A percentile compares a stretch with the other conserved stretches of the same genome.
Conservation (phyloP, 2,797 vertebrate species). For the Mormyrus proboscirostris region DNA sequence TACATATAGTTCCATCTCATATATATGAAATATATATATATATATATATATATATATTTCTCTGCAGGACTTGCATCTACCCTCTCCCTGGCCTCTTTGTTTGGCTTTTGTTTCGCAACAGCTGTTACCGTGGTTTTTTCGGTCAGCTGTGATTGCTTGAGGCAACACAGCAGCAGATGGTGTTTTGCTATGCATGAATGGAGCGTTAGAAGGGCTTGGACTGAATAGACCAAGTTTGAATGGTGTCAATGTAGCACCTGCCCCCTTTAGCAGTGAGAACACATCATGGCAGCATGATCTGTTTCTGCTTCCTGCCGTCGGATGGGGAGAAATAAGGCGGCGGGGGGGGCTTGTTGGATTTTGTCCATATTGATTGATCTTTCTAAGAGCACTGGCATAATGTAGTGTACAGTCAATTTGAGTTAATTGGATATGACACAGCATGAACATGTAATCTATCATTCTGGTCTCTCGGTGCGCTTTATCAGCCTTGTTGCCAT, state of each 20-base stretch:
- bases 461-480: slow-evolving; percentile 72
- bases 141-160: slow-evolving; percentile 99
- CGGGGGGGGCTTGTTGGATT: slow-evolving; percentile 62
- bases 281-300: slow-evolving; percentile 82
- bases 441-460: slow-evolving; percentile 89
- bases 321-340: slow-evolving; percentile 4
- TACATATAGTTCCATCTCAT: slow-evolving; percentile 59
- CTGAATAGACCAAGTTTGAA: slow-evolving; percentile 99
- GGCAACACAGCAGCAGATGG: slow-evolving; percentile 99
- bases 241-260: slow-evolving; percentile 99
- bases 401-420: slow-evolving; percentile 85
- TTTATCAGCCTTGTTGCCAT: slow-evolving; percentile 78
- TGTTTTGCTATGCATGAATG: slow-evolving; percentile 99
- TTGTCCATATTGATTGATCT: slow-evolving; percentile 95
- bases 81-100: slow-evolving; percentile 86
- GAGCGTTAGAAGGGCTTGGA: slow-evolving; percentile 90
- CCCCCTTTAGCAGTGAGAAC: slow-evolving; percentile 78
- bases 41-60: slow-evolving; percentile 65
- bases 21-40: slow-evolving; percentile 60
- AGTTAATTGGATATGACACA: slow-evolving; percentile 98
- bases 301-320: slow-evolving; percentile 58
- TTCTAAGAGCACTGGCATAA: slow-evolving; percentile 81
- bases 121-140: slow-evolving; percentile 95
- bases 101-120: slow-evolving; percentile 98
- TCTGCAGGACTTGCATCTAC: slow-evolving; percentile 83